Evolutionary conservation across 2,113 vertebrate species (phyloP).

Genomic region (Corvus hawaiiensis): DNA sequence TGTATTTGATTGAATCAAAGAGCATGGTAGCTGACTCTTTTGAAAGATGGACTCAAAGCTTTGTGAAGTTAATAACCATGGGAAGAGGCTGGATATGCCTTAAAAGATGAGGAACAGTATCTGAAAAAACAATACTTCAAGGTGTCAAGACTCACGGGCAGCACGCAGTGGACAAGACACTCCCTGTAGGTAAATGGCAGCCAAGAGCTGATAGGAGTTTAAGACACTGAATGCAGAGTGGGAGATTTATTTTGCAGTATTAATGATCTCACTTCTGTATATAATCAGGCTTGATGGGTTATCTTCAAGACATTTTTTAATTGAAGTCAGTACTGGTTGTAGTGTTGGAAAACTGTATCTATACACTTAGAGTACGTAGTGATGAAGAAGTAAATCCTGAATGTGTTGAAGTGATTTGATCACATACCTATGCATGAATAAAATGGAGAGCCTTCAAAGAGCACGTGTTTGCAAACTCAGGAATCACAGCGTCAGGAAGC

Average conservation of each 20-base stretch:
- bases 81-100: neutral
- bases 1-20: neutral
- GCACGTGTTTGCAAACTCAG: neutral
- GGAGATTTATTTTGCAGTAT: neutral
- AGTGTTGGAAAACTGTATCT: neutral
- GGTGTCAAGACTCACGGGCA: neutral
- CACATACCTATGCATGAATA: neutral
- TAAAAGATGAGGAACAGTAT: neutral
- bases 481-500: neutral
- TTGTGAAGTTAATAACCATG: neutral
- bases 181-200: neutral
- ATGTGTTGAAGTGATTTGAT: neutral
- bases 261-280: neutral
- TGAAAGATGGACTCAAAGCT: neutral
- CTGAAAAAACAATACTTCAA: neutral
- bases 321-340: neutral
- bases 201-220: neutral
- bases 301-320: neutral
- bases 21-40: neutral
- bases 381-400: neutral
- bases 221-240: neutral
- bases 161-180: neutral
- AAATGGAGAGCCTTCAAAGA: neutral
- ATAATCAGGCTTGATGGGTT: neutral
- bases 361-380: neutral